phyloP scores from a whole-genome alignment of 1,140 invertebrate genomes.

The Tetramorium simillimum region DNA sequence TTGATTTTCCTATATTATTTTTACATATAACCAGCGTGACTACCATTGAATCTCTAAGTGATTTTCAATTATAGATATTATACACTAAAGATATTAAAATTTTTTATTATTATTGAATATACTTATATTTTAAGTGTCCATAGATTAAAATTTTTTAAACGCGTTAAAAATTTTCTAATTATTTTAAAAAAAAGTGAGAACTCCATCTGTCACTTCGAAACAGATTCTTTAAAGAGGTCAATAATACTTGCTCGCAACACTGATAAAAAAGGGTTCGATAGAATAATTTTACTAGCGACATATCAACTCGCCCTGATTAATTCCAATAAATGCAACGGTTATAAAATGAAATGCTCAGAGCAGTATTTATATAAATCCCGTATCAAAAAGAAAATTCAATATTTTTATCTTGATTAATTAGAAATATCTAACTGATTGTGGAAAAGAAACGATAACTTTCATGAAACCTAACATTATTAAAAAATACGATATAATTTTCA shows the following conservation, averaged over 20 bases:
- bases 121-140: background rate
- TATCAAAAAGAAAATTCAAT: background rate
- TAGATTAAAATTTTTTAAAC: background rate
- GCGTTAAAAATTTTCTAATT: background rate
- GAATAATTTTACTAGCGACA: background rate
- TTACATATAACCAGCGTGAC: too few species aligned
- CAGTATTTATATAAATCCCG: background rate
- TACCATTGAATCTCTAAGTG: background rate
- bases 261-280: background rate
- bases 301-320: background rate
- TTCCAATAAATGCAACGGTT: slow-evolving; percentile 13
- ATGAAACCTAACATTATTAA: background rate
- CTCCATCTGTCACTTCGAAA: background rate
- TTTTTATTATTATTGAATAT: background rate
- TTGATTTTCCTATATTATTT: too few species aligned
- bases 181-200: background rate
- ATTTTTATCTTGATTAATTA: background rate
- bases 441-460: background rate
- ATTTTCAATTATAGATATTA: background rate
- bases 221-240: background rate
- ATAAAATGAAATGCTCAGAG: background rate
- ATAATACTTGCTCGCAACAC: background rate
- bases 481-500: background rate
- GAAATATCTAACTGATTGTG: background rate
- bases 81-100: too few species aligned